Evolutionary conservation across 2,888 invertebrate genomes (phyloP).

Genomic region (Thalpophila matura): DNA sequence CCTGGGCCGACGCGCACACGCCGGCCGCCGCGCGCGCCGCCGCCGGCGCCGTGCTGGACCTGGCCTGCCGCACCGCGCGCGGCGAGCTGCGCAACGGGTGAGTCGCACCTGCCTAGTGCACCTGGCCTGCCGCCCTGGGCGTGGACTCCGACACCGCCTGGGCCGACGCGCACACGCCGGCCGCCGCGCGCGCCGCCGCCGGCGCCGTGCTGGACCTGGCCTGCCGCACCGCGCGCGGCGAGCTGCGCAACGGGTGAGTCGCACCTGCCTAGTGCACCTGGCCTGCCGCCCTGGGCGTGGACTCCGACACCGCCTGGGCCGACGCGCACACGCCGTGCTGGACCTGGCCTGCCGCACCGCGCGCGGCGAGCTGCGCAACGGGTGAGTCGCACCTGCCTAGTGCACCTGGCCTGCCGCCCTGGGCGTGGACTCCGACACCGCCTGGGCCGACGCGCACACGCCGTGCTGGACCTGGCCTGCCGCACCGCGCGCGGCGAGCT

Average conservation of each 20-base stretch:
- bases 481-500: too few species aligned
- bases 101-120: conserved; percentile 95
- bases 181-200: conserved; percentile 98
- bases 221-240: conserved; percentile 89
- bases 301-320: too few species aligned
- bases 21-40: conserved; percentile 97
- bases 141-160: conserved; percentile 99
- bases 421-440: too few species aligned
- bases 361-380: too few species aligned
- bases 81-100: conserved; percentile 83
- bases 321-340: too few species aligned
- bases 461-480: too few species aligned
- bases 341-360: too few species aligned
- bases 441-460: too few species aligned
- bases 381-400: too few species aligned
- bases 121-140: conserved; percentile 98
- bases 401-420: too few species aligned
- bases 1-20: conserved; percentile 99
- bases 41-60: conserved; percentile 98
- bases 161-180: conserved; percentile 97
- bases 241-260: conserved; percentile 82
- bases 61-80: conserved; percentile 93
- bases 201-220: conserved; percentile 99
- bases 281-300: too few species aligned
- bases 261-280: too few species aligned